Base-by-base conservation (phyloP, 2,888 invertebrate species). In the Smittia aterrima region DNA sequence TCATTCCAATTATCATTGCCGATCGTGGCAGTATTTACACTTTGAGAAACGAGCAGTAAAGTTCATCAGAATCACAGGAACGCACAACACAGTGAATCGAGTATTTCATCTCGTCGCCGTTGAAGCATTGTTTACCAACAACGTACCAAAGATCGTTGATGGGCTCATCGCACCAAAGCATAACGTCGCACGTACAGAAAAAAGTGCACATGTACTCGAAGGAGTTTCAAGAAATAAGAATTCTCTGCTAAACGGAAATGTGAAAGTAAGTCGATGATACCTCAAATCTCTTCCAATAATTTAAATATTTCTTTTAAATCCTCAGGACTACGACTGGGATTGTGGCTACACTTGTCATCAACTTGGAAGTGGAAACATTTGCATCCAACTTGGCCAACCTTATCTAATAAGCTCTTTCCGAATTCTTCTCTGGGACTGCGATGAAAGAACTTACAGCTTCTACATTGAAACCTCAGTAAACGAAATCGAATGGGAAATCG, bases 201-300 rank as follows among this genome's bases (percentile, higher is more conserved):
- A 90, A 79, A 92, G 94, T 82, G 98, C 99, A 1, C 90, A 90
- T 78, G 98, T 99, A 75, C 92, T 95, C 58, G 98, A 99, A 85
- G 99, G 99, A 75, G 98, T 99, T 76, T 90, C 90, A 79, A 91
- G 98, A 11, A 92, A 92, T 66, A 88, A 98, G 77, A 97, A 99
- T 86, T 94, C 96, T 0, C 86, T 99, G 11, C 87, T 99, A 75
- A 98, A 99, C 86, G 98, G 98, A 13, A 96, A 98, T 82, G 93
- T 89, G 74, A 88, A 90, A 79, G 58, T 58, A 22, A 58, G 58
- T 58, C n/a, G 18, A 47, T n/a, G 98, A n/a, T n/a, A n/a, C 98
- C 76, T 98, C 98, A 84, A 98, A n/a, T n/a, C n/a, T n/a, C 97
- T 2, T 98, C 97, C 83, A 97, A 98, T 85, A n/a, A n/a, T n/a